Conservation (phyloP, 1,140 invertebrate species). For the Drosophila serrata region DNA sequence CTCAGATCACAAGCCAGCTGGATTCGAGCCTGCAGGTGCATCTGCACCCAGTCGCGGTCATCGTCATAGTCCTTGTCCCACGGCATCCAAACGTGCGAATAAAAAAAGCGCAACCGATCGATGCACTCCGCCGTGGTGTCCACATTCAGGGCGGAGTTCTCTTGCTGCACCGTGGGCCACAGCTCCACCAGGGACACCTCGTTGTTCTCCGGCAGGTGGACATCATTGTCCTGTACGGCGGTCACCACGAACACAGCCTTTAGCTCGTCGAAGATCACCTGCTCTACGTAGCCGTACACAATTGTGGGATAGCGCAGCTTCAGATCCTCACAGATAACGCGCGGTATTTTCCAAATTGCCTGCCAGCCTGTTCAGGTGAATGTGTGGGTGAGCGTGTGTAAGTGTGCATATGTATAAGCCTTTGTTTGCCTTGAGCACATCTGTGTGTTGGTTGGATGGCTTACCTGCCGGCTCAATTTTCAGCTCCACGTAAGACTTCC, state of each 20-base stretch:
- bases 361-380: constrained; percentile 86
- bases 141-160: constrained; percentile 85
- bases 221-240: constrained; percentile 87
- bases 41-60: constrained; percentile 86
- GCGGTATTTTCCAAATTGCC: constrained; percentile 88
- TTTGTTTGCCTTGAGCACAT: constrained; percentile 8
- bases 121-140: constrained; percentile 86
- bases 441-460: neutral
- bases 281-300: constrained; percentile 87
- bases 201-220: constrained; percentile 87
- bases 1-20: constrained; percentile 88
- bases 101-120: constrained; percentile 88
- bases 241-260: constrained; percentile 86
- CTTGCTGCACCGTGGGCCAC: constrained; percentile 87
- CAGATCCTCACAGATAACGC: constrained; percentile 87
- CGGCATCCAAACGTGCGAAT: constrained; percentile 88
- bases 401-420: neutral
- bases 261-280: constrained; percentile 86
- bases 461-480: constrained; percentile 86
- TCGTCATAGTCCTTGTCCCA: constrained; percentile 89
- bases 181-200: constrained; percentile 87
- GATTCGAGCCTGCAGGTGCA: constrained; percentile 87
- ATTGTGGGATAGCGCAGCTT: constrained; percentile 87
- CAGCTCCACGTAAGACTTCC: constrained; percentile 87
- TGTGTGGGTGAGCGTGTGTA: constrained; percentile 5